Conservation (phyloP, 2,797 vertebrate genomes). For the Diplodus puntazzo region DNA sequence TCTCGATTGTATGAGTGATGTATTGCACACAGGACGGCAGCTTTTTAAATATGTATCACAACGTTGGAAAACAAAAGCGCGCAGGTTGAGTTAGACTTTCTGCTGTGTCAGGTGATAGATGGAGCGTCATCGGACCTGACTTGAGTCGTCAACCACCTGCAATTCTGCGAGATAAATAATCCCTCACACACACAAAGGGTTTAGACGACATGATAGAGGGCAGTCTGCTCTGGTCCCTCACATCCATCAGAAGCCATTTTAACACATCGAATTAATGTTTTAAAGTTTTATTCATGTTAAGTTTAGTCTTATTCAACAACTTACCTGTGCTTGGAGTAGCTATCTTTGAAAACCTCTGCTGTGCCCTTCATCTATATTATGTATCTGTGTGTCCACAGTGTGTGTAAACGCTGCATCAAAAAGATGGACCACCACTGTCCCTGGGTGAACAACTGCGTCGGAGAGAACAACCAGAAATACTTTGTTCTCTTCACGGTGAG, state of each 20-base stretch:
- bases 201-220: not conserved
- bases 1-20: conserved; percentile 9
- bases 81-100: not conserved
- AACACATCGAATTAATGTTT: too few species aligned
- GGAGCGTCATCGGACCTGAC: not conserved
- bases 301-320: too few species aligned
- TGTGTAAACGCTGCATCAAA: conserved; percentile 98
- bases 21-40: not conserved
- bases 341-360: too few species aligned
- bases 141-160: conserved; percentile 4
- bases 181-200: not conserved
- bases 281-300: too few species aligned
- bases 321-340: too few species aligned
- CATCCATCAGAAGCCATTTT: not conserved
- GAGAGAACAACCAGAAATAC: conserved; percentile 99
- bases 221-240: not conserved
- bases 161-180: conserved; percentile 11
- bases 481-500: conserved; percentile 99
- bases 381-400: conserved; percentile 82
- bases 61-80: not conserved
- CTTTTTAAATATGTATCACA: conserved; percentile 29
- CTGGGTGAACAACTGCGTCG: conserved; percentile 99
- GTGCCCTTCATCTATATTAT: not conserved
- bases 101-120: conserved; percentile 22
- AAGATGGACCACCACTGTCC: conserved; percentile 99